Base-by-base conservation (phyloP, 2,797 vertebrate species). In the Pipistrellus pipistrellus region DNA sequence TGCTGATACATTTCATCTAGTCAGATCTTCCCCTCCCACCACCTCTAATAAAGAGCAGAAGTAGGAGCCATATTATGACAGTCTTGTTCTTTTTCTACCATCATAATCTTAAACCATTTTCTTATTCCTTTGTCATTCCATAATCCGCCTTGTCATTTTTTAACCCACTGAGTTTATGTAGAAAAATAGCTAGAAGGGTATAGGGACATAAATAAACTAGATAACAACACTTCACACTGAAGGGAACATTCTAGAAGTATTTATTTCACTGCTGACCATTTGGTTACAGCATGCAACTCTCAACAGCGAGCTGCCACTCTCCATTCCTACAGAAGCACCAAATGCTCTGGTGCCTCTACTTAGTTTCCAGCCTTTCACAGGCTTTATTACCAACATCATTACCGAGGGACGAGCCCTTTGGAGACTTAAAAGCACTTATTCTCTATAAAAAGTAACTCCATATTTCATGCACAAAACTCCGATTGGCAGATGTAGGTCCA, bases 261-360 rank as follows among this genome's bases (percentile, higher is more conserved):
- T 98, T 98, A 98, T 98, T 98, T 97, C 96, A 96, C 64, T 96
- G 96, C 93, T 96, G 96, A 97, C 89, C 84, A 32, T 3, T 12
- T 90, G 81, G 91, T 69, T 95, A 96, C 93, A 97, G 95, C 90
- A 96, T 89, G 93, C 90, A 97, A 86, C 96, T 94, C 94, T 97
- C 66, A 72, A 78, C 0, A 82, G 44, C 0, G 0, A 97, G 96
- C 85, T 71, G 91, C 95, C 38, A 78, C 0, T 80, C 0, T 5
- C 93, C 73, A 53, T 38, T 83, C 32, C 73, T 32, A n/a, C 0
- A 77, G 53, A 93, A 72, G 96, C 69, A 94, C 95, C 92, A 82
- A 72, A 91, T n/a, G 27, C 66, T 91, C 55, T 8, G 92, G 72
- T 86, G 48, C 94, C 14, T 55, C 44, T 51, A 46, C 38, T 80